Evolutionary conservation across 2,113 vertebrate genomes (phyloP).

Genomic region (Sinocyclocheilus anophthalmus): DNA sequence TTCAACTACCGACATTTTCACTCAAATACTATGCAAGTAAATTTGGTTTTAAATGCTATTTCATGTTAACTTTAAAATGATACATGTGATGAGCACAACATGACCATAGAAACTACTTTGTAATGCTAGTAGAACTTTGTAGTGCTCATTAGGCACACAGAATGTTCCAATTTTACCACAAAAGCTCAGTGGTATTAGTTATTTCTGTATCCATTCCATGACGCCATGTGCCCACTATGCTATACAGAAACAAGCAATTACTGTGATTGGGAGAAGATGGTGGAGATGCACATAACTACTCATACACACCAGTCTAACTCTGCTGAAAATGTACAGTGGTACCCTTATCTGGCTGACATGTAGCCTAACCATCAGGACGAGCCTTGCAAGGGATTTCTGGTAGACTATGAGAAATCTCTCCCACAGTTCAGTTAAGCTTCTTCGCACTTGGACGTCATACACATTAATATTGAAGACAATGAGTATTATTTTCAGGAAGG

Average conservation of each 20-base stretch:
- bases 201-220: neutral
- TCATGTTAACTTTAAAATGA: neutral
- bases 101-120: neutral
- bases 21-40: neutral
- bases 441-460: no score
- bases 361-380: neutral
- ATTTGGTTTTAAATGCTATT: neutral
- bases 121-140: no score
- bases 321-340: slow-evolving; percentile 9
- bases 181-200: slow-evolving; percentile 2
- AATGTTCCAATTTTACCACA: neutral
- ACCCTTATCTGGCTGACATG: neutral
- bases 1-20: no score
- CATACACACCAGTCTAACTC: slow-evolving; percentile 13
- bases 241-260: slow-evolving; percentile 26
- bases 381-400: neutral
- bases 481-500: neutral
- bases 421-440: neutral
- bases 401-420: slow-evolving; percentile 1
- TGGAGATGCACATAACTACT: neutral
- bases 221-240: neutral
- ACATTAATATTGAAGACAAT: slow-evolving; percentile 9
- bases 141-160: neutral
- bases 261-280: slow-evolving; percentile 23
- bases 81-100: neutral